Evolutionary conservation across 2,113 vertebrate species (phyloP), one percentile per base, ranked within the genome.

Genomic region (Corythornis cristatus): DNA sequence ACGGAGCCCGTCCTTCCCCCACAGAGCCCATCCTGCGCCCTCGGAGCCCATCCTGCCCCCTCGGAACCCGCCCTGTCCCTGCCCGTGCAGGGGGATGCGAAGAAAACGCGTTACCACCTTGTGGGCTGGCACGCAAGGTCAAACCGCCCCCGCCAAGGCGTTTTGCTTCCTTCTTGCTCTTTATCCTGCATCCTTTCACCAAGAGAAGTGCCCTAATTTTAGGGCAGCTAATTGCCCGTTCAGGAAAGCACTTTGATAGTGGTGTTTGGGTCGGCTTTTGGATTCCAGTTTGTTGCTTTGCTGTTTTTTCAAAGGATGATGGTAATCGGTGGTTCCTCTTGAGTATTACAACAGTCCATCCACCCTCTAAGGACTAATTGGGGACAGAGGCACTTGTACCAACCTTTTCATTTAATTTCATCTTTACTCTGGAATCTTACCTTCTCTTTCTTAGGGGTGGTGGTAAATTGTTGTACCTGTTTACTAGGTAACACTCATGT

Each of bases 91-190:
- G 48, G n/a, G 4, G 65, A 11, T 28, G 65, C 54, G 0, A 60
- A 43, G 50, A 11, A 14, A 22, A 26, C 33, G 57, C 53, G 7
- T 48, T 1, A 13, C 14, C 40, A 1, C 45, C 72, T 3, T 45
- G 45, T 6, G 90, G 56, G 65, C 56, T 46, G 77, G 48, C 61
- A 9, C 13, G 12, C 75, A 88, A 83, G 78, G 89, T 88, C 79
- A 64, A 4, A 2, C 21, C 12, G 11, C 37, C 58, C 58, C 43
- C 43, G 6, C 22, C 9, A 40, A 0, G 16, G 0, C 13, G 0
- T 2, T 50, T 35, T 2, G 40, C 15, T 15, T 8, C 40, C 45
- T 26, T 60, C 40, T 14, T 68, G 50, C 50, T 16, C 67, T 43
- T 57, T 51, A 14, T 12, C 16, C 60, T 12, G n/a, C 84, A 3